Base-by-base conservation (phyloP, 2,113 vertebrate genomes). In the Eptesicus fuscus region DNA sequence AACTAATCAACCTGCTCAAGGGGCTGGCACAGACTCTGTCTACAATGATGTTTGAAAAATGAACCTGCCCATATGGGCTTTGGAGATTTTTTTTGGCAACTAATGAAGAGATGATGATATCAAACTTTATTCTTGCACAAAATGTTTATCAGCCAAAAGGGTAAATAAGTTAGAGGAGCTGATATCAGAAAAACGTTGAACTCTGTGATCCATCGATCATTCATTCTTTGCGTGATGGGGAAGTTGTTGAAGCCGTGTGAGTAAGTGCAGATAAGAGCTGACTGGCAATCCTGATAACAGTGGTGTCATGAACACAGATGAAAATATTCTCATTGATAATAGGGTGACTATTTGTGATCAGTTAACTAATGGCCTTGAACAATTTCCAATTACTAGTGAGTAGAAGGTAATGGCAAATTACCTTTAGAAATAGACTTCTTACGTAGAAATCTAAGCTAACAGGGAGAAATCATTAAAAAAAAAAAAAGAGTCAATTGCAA, bases 211-310 rank as follows among this genome's bases (percentile, higher is more conserved):
- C 77, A 79, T 53, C 32, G 35, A 5, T 28, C 25, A 40, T 32
- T 20, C 37, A 14, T 53, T 83, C 35, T 44, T 28, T 61, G 53
- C 0, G 0, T n/a, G n/a, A n/a, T 61, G 35, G 42, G 76, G 82
- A 90, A 88, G n/a, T 63, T 40, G 37, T 77, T 23, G 40, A 17
- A 28, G 35, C 3, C 2, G 20, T 11, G 32, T 35, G 35, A 25
- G 53, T 10, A 25, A 40, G 47, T 9, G 49, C 65, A 80, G 83
- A 65, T 91, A 77, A 51, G 73, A 18, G 22, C n/a, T 3, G 77
- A 49, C 2, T 6, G 20, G 28, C 11, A 4, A 37, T 44, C n/a
- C 6, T 30, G 70, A 65, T 3, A 9, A 3, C 2, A 6, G 9
- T 20, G 32, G 32, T 6, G 16, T 30, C 0, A 0, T 4, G 56